Evolutionary conservation across 1,140 invertebrate genomes (phyloP), one percentile per base, ranked within the genome.

Genomic region (Centruroides vittatus): DNA sequence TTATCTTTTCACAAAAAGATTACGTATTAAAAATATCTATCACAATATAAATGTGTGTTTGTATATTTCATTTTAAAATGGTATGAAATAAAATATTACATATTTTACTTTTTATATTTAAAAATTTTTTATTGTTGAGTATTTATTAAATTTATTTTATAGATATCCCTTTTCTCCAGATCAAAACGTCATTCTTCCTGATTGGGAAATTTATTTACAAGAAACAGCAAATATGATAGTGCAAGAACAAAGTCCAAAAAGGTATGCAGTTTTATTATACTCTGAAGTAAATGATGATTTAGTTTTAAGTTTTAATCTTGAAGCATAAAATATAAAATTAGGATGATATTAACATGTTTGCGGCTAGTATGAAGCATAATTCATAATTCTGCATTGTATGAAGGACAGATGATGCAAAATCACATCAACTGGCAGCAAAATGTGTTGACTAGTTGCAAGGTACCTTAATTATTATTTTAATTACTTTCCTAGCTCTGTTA

Each of bases 181-280:
- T 71, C 91, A 93, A 74, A 81, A 85, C 60, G 82, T 98, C 48
- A 78, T 82, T 1, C 84, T 90, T 69, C 86, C 93, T 5, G 94
- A 98, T 76, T 99, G 95, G 95, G 86, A 94, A 74, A 70, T 84
- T 3, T 98, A 86, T 73, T 82, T 99, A 11, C 77, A 79, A 67
- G 86, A 90, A 62, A 97, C 93, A 13, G 93, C 93, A 0, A 81
- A 80, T 54, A 82, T 88, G 74, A 94, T 98, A 69, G 77, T 95
- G 6, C 76, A 84, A 23, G 88, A 98, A 72, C 94, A 98, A 72
- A 88, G 81, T 64, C 87, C 93, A 1, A 83, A 84, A 59, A 86
- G 86, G 76, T 78, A 64, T 62, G 53, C 57, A 55, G 23, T 23
- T 23, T 23, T 23, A 23, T 23, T 1, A 23, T 23, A 23, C 23